phyloP scores from a whole-genome alignment of 2,888 invertebrate species.

The Mimumesa dahlbomi region DNA sequence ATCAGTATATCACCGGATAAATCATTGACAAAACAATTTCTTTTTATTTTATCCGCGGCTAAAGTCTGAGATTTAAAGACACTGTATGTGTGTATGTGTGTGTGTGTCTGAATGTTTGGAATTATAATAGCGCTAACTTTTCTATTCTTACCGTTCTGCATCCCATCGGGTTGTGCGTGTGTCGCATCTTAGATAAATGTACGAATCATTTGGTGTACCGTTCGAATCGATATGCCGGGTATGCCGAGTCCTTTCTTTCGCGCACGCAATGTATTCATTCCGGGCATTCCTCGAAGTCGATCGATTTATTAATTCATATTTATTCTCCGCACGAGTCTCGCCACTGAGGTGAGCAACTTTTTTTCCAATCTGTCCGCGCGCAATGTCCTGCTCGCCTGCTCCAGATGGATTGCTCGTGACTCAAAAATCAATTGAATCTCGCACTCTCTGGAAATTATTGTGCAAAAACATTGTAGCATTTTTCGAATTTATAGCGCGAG shows the following conservation, averaged over 20 bases:
- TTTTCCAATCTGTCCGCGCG: conserved; percentile 38
- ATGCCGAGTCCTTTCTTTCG: conserved; percentile 42
- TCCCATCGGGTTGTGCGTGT: too few species aligned
- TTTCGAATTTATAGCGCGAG: not conserved
- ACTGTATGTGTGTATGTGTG: too few species aligned
- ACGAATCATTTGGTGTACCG: conserved; percentile 8
- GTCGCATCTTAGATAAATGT: too few species aligned
- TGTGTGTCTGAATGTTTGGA: too few species aligned
- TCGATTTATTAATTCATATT: conserved; percentile 68
- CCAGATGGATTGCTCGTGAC: not conserved
- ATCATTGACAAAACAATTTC: too few species aligned
- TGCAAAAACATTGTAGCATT: not conserved
- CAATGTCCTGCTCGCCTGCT: not conserved
- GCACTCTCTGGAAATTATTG: not conserved
- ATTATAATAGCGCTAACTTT: too few species aligned
- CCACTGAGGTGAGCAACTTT: conserved; percentile 56
- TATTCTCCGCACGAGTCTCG: conserved; percentile 51
- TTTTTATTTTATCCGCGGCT: too few species aligned
- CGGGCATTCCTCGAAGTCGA: conserved; percentile 39
- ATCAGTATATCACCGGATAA: too few species aligned
- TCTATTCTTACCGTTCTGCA: too few species aligned
- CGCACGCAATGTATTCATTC: conserved; percentile 46
- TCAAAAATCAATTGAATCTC: conserved; percentile 10
- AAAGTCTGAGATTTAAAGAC: too few species aligned
- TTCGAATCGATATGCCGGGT: not conserved